Evolutionary conservation across 2,888 invertebrate genomes (phyloP).

Genomic region (Rhorus exstirpatorius): DNA sequence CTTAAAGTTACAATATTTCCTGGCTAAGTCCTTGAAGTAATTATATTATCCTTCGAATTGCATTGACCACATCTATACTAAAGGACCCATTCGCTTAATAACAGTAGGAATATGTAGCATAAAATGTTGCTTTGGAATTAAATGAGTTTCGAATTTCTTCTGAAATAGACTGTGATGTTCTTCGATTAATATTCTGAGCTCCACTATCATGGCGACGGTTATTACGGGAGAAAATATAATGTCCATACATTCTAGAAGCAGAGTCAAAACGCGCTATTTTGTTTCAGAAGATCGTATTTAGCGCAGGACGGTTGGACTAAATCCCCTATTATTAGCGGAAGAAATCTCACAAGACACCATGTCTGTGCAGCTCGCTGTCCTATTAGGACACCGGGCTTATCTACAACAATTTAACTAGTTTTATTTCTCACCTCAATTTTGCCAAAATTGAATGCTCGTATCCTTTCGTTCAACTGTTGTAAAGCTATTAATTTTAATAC

Average conservation of each 20-base stretch:
- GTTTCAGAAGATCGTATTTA: background rate
- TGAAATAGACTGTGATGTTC: background rate
- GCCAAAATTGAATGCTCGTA: constrained; percentile 56
- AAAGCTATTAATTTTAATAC: background rate
- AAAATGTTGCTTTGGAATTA: background rate
- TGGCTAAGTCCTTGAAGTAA: background rate
- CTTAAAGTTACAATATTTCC: constrained; percentile 5
- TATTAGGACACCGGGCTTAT: constrained; percentile 62
- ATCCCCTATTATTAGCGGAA: constrained; percentile 40
- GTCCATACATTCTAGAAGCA: background rate
- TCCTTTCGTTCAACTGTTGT: background rate
- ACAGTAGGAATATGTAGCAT: constrained; percentile 1
- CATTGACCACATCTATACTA: constrained; percentile 7
- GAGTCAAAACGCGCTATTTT: constrained; percentile 11
- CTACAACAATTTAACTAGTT: constrained; percentile 67
- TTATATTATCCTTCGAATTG: constrained; percentile 1
- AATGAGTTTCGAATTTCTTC: background rate
- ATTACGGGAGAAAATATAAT: constrained; percentile 16
- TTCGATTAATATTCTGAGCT: background rate
- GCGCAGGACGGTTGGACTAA: background rate
- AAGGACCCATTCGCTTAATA: background rate
- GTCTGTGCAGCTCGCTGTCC: constrained; percentile 70
- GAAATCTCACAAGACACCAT: constrained; percentile 59
- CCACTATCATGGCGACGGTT: background rate
- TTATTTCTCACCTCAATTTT: constrained; percentile 59